These are phyloP conservation scores for Caenorhabditis sp. DNA, from an alignment of 2,888 invertebrate genomes.

Conservation along the genomic window DNA sequence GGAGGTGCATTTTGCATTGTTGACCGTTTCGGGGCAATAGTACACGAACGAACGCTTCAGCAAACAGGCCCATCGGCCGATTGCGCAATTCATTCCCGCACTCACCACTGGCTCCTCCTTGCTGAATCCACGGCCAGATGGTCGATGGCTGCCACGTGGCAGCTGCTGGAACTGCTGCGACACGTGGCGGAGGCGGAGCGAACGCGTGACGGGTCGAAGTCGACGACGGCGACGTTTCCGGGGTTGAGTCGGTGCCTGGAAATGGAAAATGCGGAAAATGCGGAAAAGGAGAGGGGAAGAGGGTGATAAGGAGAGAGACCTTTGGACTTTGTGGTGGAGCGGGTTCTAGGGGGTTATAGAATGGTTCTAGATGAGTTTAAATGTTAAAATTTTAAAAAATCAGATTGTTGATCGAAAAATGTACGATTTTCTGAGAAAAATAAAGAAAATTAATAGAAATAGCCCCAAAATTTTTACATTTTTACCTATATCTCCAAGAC, in stretches of 20 bases:
- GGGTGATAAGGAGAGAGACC: slow-evolving; percentile 43
- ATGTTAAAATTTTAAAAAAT: too few species aligned
- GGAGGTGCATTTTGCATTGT: not conserved
- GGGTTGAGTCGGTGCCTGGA: slow-evolving; percentile 58
- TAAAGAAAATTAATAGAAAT: too few species aligned
- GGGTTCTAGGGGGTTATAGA: not conserved
- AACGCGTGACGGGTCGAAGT: slow-evolving; percentile 37
- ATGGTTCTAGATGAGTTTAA: too few species aligned
- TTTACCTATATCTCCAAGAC: too few species aligned
- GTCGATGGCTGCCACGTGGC: slow-evolving; percentile 38
- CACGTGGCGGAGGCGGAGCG: slow-evolving; percentile 46
- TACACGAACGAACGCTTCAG: slow-evolving; percentile 28
- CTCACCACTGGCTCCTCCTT: slow-evolving; percentile 37
- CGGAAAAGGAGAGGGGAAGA: slow-evolving; percentile 16
- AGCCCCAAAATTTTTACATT: too few species aligned
- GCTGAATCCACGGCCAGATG: slow-evolving; percentile 67
- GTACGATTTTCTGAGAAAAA: too few species aligned
- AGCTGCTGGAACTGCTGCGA: not conserved
- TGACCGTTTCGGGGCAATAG: not conserved
- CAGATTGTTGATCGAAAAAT: too few species aligned
- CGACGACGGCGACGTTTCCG: slow-evolving; percentile 59
- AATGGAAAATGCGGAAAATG: slow-evolving; percentile 5
- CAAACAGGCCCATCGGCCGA: not conserved
- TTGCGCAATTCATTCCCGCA: slow-evolving; percentile 23
- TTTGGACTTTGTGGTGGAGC: slow-evolving; percentile 35